Evolutionary conservation across 1,140 invertebrate genomes (phyloP).

Genomic region (Frieseomelitta varia): DNA sequence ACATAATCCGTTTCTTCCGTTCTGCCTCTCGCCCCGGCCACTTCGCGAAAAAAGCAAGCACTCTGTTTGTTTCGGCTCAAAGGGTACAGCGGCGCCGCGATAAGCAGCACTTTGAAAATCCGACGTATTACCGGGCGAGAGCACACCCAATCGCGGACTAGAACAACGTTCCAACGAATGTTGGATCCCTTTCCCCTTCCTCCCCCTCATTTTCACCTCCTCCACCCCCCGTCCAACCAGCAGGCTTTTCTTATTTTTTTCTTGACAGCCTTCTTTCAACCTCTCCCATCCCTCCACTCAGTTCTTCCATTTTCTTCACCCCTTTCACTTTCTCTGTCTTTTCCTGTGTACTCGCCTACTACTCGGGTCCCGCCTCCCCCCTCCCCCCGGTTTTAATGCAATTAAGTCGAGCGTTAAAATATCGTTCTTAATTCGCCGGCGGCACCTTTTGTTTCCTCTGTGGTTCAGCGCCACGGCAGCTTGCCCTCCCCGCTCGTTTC

Average conservation of each 20-base stretch:
- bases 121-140: slow-evolving; percentile 39
- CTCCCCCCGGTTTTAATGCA: slow-evolving; percentile 64
- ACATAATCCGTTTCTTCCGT: slow-evolving; percentile 53
- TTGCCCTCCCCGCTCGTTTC: slow-evolving; percentile 19
- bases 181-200: slow-evolving; percentile 26
- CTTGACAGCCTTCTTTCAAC: slow-evolving; percentile 16
- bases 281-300: background rate
- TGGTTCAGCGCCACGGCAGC: slow-evolving; percentile 51
- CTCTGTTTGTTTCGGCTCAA: slow-evolving; percentile 51
- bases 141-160: slow-evolving; percentile 57
- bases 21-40: slow-evolving; percentile 26
- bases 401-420: slow-evolving; percentile 76
- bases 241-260: slow-evolving; percentile 44
- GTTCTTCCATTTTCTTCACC: background rate
- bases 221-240: background rate
- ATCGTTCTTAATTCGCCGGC: slow-evolving; percentile 73
- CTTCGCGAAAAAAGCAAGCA: slow-evolving; percentile 47
- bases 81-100: slow-evolving; percentile 29
- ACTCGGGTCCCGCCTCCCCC: slow-evolving; percentile 12
- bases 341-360: slow-evolving; percentile 36
- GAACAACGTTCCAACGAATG: slow-evolving; percentile 38
- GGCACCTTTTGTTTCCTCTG: slow-evolving; percentile 67
- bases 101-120: slow-evolving; percentile 53
- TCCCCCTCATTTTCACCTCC: slow-evolving; percentile 5
- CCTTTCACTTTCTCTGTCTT: background rate